Percentiles rank a stretch among this genome's conserved stretches.
These are phyloP conservation scores for Turnix velox DNA, from an alignment of 2,113 vertebrate species.

Conservation along the genomic window DNA sequence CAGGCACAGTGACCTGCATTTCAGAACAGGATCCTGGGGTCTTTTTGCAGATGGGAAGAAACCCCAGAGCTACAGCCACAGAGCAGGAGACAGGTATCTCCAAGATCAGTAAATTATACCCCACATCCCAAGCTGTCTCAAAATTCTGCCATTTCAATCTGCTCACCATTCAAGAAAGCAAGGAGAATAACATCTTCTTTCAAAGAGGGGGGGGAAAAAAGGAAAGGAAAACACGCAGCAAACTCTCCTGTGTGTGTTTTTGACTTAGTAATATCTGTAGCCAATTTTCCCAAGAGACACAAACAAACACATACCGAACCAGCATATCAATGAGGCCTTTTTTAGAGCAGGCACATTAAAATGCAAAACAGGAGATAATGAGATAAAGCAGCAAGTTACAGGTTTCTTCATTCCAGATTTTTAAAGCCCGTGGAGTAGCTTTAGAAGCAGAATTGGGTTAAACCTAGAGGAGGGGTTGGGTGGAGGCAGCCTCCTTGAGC, in stretches of 20 bases:
- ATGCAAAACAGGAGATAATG: slow-evolving; percentile 82
- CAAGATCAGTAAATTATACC: not conserved
- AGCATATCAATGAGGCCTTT: slow-evolving; percentile 78
- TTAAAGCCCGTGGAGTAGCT: not conserved
- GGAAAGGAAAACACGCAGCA: slow-evolving; percentile 38
- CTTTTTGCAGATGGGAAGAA: not conserved
- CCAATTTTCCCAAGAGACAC: slow-evolving; percentile 76
- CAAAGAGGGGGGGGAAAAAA: slow-evolving; percentile 2
- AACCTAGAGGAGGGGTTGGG: not conserved
- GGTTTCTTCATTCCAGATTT: slow-evolving; percentile 68
- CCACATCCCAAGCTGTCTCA: not conserved
- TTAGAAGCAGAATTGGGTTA: not conserved
- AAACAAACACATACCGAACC: slow-evolving; percentile 73
- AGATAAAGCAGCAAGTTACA: slow-evolving; percentile 75
- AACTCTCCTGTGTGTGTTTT: slow-evolving; percentile 62
- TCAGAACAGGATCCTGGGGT: not conserved
- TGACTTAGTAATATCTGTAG: slow-evolving; percentile 73
- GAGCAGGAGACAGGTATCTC: not conserved
- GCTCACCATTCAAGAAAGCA: not conserved
- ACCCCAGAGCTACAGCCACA: not conserved
- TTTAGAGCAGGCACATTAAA: slow-evolving; percentile 78
- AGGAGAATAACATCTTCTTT: slow-evolving; percentile 28
- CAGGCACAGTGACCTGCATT: not conserved
- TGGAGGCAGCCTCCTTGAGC: not conserved
- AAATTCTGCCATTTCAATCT: not conserved